phyloP scores from a whole-genome alignment of 2,888 invertebrate genomes.

The Steinernema hermaphroditum region DNA sequence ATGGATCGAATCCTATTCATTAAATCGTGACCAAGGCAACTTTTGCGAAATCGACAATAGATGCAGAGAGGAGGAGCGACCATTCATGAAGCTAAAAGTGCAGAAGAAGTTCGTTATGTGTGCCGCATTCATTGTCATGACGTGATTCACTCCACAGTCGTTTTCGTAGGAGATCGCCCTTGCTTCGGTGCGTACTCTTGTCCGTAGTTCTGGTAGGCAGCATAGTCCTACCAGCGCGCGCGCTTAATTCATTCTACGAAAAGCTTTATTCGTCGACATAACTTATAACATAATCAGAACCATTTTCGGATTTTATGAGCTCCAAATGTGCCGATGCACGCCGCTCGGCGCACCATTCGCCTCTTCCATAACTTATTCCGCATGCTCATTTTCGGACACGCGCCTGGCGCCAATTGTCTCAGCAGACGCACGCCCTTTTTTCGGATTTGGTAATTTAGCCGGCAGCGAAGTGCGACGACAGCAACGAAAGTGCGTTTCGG shows the following conservation, averaged over 20 bases:
- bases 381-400: slow-evolving; percentile 11
- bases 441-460: slow-evolving; percentile 28
- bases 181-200: no score
- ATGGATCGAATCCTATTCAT: no score
- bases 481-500: not conserved
- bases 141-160: no score
- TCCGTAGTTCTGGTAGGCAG: no score
- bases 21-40: no score
- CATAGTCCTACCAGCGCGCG: no score
- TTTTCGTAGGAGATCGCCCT: no score
- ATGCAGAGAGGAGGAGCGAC: no score
- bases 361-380: not conserved
- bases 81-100: no score
- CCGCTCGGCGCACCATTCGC: not conserved
- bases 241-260: not conserved
- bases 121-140: no score
- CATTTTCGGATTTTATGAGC: not conserved
- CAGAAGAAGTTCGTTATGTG: no score
- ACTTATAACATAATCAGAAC: not conserved
- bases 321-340: not conserved
- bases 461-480: not conserved
- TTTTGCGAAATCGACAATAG: no score
- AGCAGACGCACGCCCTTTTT: slow-evolving; percentile 3
- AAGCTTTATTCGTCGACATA: not conserved
- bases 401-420: slow-evolving; percentile 7